Evolutionary conservation across 2,888 invertebrate species (phyloP).

Genomic region (Nineta flava): DNA sequence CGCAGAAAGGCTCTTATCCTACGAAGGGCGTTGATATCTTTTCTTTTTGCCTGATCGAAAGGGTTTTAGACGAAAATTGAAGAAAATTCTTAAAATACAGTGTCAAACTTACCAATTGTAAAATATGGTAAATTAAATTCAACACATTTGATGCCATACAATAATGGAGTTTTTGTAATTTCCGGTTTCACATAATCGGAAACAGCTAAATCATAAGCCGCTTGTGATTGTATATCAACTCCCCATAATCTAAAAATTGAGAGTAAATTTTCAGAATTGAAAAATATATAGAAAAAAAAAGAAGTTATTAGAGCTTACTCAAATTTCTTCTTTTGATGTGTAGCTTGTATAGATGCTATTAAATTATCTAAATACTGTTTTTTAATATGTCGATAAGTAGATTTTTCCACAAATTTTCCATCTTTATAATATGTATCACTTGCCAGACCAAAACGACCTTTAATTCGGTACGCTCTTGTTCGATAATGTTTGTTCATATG

Average conservation of each 20-base stretch:
- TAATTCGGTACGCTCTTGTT: constrained; percentile 54
- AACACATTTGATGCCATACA: constrained; percentile 77
- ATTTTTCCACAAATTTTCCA: constrained; percentile 52
- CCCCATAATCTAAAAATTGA: constrained; percentile 47
- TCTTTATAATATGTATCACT: constrained; percentile 57
- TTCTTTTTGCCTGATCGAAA: too few relatives aligned
- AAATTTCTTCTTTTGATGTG: constrained; percentile 76
- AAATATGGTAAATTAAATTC: constrained; percentile 71
- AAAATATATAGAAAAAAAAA: too few relatives aligned
- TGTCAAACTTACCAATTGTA: constrained; percentile 53
- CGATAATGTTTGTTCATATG: constrained; percentile 42
- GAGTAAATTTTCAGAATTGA: too few relatives aligned
- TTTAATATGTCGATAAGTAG: constrained; percentile 54
- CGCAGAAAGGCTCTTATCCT: too few relatives aligned
- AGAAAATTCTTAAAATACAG: too few relatives aligned
- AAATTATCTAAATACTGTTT: constrained; percentile 40
- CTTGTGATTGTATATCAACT: constrained; percentile 70
- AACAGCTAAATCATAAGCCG: constrained; percentile 76
- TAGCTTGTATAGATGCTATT: constrained; percentile 14
- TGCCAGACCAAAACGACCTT: constrained; percentile 57
- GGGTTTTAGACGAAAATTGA: too few relatives aligned
- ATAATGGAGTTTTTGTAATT: constrained; percentile 48
- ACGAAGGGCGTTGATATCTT: too few relatives aligned
- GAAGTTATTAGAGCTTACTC: constrained; percentile 49
- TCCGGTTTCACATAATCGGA: constrained; percentile 68